Conservation (phyloP, 2,888 invertebrate species). For the Rhopalosiphum nymphaeae region DNA sequence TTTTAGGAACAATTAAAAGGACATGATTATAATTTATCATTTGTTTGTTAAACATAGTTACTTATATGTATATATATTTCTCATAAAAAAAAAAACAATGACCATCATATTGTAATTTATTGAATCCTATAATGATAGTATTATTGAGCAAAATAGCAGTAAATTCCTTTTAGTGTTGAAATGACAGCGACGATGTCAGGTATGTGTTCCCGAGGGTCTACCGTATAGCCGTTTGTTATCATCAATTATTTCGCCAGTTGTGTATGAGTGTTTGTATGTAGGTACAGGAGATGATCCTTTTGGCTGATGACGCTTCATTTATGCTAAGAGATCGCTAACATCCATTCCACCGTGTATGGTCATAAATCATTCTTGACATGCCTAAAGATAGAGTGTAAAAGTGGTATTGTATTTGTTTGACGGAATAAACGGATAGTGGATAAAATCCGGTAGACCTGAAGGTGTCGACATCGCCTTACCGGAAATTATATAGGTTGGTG, state of each 20-base stretch:
- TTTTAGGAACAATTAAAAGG: not conserved
- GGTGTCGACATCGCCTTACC: not conserved
- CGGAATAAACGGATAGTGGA: slow-evolving; percentile 16
- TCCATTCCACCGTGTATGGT: not conserved
- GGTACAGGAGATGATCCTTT: slow-evolving; percentile 21
- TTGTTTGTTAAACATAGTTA: not conserved
- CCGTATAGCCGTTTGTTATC: slow-evolving; percentile 46
- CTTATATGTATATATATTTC: not conserved
- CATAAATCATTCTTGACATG: slow-evolving; percentile 59
- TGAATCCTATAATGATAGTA: not conserved
- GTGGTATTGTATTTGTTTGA: slow-evolving; percentile 53
- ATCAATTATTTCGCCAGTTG: slow-evolving; percentile 53
- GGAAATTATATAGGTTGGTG: slow-evolving; percentile 9
- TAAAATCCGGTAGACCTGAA: slow-evolving; percentile 30
- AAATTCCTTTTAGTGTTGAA: not conserved
- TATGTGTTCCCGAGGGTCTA: not conserved
- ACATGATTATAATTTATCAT: not conserved
- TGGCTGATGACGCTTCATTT: slow-evolving; percentile 58
- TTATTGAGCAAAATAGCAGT: not conserved
- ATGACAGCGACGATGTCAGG: not conserved
- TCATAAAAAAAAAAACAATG: too few relatives aligned
- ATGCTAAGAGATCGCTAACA: slow-evolving; percentile 62
- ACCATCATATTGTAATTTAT: not conserved
- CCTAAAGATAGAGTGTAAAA: slow-evolving; percentile 44
- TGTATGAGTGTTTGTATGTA: slow-evolving; percentile 22